Percentiles rank a stretch among this genome's conserved stretches.
Conservation (phyloP, 2,888 invertebrate species). For the Endomychus coccineus region DNA sequence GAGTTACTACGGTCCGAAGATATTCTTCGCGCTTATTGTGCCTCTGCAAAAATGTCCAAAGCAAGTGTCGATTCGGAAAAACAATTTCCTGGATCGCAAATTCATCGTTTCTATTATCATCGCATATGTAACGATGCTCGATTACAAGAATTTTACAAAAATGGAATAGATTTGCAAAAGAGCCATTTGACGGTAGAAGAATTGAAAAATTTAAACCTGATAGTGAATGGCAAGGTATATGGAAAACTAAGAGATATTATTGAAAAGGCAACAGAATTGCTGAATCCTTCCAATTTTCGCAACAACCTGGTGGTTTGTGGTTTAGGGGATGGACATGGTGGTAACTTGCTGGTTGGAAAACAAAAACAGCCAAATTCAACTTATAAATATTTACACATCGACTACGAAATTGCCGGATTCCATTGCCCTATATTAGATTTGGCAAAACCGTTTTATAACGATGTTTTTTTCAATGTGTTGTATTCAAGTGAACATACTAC, state of each 20-base stretch:
- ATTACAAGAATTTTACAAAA: background rate
- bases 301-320: background rate
- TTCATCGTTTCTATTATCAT: background rate
- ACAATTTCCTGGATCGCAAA: background rate
- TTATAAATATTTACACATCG: slow-evolving; percentile 1
- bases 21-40: background rate
- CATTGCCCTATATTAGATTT: background rate
- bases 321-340: slow-evolving; percentile 1
- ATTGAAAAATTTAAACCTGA: background rate
- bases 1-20: background rate
- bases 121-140: background rate
- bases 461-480: background rate
- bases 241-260: background rate
- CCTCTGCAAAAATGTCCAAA: background rate
- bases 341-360: background rate
- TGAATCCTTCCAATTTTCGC: background rate
- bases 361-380: background rate
- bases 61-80: too few relatives aligned
- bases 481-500: background rate
- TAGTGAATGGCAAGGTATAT: background rate
- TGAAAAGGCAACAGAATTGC: background rate
- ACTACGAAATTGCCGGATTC: background rate
- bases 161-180: background rate
- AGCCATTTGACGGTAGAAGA: background rate
- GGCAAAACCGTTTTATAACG: background rate